Conservation (phyloP, 2,797 vertebrate species). For the Merluccius polli region DNA sequence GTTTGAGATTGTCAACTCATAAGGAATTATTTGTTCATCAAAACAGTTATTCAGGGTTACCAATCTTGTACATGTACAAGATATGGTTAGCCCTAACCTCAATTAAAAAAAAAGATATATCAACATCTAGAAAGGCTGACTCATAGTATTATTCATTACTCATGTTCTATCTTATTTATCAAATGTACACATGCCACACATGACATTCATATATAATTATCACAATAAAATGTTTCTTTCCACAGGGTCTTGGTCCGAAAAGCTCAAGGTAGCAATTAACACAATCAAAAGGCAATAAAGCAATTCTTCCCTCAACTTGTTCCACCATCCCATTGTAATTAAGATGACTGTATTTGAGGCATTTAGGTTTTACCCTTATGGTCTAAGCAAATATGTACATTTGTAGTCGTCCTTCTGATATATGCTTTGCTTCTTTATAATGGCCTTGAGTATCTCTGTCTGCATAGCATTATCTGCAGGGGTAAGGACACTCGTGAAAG, state of each 20-base stretch:
- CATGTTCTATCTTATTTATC: not conserved
- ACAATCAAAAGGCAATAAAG: too few relatives aligned
- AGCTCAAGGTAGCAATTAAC: not conserved
- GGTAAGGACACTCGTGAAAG: too few relatives aligned
- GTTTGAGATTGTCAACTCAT: not conserved
- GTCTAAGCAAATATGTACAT: not conserved
- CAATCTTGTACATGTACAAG: too few relatives aligned
- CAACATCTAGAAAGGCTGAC: not conserved
- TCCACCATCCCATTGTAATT: not conserved
- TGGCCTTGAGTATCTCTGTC: not conserved
- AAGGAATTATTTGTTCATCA: not conserved
- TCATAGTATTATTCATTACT: not conserved
- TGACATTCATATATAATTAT: not conserved
- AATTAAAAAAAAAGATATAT: not conserved
- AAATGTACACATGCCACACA: not conserved
- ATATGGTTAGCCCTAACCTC: not conserved
- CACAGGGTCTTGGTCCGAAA: too few relatives aligned
- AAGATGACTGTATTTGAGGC: not conserved
- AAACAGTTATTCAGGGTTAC: not conserved
- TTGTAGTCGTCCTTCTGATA: conserved; percentile 6
- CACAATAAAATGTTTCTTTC: not conserved
- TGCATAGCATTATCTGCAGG: too few relatives aligned
- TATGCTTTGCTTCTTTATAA: too few relatives aligned
- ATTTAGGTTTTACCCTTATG: not conserved
- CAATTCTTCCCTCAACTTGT: not conserved